phyloP scores from a whole-genome alignment of 2,888 invertebrate species.

The Drosophila borealis region DNA sequence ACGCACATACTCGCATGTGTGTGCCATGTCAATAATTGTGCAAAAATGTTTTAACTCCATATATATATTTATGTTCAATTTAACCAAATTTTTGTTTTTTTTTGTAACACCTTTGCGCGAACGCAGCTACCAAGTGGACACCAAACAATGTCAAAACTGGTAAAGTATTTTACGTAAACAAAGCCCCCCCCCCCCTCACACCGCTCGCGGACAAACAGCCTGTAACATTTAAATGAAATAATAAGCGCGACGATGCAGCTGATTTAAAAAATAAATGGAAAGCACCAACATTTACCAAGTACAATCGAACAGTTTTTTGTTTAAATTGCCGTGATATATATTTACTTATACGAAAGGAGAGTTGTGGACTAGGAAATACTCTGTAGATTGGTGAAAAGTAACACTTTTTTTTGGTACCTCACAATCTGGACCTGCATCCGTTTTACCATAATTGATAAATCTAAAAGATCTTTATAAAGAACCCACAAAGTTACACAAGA shows the following conservation, averaged over 20 bases:
- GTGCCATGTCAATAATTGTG: neutral
- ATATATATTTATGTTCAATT: conserved; percentile 28
- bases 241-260: conserved; percentile 38
- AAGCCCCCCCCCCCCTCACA: neutral
- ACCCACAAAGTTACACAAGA: no score
- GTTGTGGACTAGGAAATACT: neutral
- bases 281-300: conserved; percentile 31
- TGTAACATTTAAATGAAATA: conserved; percentile 45
- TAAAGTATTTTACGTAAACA: conserved; percentile 59
- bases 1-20: neutral
- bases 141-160: conserved; percentile 53
- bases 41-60: conserved; percentile 4
- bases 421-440: no score
- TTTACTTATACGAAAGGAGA: neutral
- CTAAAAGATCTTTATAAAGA: no score
- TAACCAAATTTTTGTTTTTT: conserved; percentile 32
- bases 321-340: conserved; percentile 23
- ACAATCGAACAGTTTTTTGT: conserved; percentile 39
- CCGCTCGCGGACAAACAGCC: neutral
- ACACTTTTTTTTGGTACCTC: no score
- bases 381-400: neutral
- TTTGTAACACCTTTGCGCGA: conserved; percentile 46
- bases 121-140: conserved; percentile 62
- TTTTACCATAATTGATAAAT: no score
- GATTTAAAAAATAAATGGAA: conserved; percentile 45